Percentiles rank a stretch among this genome's conserved stretches.
phyloP scores from a whole-genome alignment of 2,797 vertebrate species.

The Sardinella longiceps region DNA sequence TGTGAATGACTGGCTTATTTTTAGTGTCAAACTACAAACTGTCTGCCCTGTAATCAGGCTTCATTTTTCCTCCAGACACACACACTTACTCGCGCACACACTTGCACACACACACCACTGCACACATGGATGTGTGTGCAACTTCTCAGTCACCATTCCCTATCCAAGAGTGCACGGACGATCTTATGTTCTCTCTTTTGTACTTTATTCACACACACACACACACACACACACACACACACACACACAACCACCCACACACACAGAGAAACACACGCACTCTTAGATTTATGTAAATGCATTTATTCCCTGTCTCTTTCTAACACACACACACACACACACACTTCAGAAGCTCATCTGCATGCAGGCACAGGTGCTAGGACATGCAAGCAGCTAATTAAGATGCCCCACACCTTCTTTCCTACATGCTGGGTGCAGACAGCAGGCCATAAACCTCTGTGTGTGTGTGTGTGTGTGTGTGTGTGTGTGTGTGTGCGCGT shows the following conservation, averaged over 20 bases:
- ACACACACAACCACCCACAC: neutral
- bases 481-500: neutral
- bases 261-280: neutral
- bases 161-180: neutral
- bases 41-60: conserved; percentile 15
- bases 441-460: neutral
- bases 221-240: conserved; percentile 18
- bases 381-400: neutral
- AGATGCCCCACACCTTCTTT: neutral
- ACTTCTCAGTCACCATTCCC: neutral
- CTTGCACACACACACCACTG: neutral
- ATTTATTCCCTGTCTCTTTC: too few species aligned
- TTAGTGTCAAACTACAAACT: neutral
- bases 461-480: conserved; percentile 5
- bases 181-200: too few species aligned
- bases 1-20: conserved; percentile 19
- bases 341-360: conserved; percentile 30
- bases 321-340: neutral
- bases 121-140: conserved; percentile 49
- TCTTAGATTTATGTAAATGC: neutral
- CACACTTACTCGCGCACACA: conserved; percentile 20
- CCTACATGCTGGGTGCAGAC: neutral
- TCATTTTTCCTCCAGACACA: neutral
- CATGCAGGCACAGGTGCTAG: conserved; percentile 13
- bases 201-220: conserved; percentile 39